phyloP scores from a whole-genome alignment of 2,113 vertebrate species.

The Ellobius talpinus region DNA sequence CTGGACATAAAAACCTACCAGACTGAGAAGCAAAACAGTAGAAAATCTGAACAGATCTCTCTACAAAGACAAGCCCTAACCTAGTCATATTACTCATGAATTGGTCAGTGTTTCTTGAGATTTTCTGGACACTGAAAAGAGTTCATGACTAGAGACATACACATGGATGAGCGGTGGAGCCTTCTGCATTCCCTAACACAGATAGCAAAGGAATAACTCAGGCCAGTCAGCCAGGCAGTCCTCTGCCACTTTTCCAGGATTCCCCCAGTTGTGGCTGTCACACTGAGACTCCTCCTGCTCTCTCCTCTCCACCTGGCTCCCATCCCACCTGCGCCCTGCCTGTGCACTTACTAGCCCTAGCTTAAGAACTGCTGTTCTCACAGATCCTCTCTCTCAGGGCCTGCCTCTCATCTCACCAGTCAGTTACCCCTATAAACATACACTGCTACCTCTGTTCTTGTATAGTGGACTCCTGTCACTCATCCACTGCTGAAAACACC shows the following conservation, averaged over 20 bases:
- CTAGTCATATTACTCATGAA: background rate
- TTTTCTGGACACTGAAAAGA: background rate
- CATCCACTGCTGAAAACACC: background rate
- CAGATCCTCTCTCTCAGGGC: background rate
- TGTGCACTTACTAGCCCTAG: too few species aligned
- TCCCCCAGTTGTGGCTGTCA: background rate
- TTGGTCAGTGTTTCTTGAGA: background rate
- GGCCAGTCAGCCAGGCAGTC: background rate
- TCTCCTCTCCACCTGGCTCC: background rate
- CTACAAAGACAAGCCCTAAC: background rate
- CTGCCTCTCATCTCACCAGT: background rate
- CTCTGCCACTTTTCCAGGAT: background rate
- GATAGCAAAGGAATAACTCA: background rate
- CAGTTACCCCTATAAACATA: background rate
- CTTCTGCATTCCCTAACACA: background rate
- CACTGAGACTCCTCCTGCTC: too few species aligned
- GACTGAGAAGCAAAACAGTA: background rate
- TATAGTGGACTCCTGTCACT: background rate
- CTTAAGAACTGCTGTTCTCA: background rate
- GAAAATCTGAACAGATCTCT: background rate
- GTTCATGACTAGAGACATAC: too few species aligned
- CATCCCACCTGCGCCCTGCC: background rate
- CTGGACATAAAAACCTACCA: background rate
- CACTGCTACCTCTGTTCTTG: background rate
- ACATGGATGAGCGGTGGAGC: background rate